Evolutionary conservation across 2,888 invertebrate genomes (phyloP).

Genomic region (Byasa hedistus): DNA sequence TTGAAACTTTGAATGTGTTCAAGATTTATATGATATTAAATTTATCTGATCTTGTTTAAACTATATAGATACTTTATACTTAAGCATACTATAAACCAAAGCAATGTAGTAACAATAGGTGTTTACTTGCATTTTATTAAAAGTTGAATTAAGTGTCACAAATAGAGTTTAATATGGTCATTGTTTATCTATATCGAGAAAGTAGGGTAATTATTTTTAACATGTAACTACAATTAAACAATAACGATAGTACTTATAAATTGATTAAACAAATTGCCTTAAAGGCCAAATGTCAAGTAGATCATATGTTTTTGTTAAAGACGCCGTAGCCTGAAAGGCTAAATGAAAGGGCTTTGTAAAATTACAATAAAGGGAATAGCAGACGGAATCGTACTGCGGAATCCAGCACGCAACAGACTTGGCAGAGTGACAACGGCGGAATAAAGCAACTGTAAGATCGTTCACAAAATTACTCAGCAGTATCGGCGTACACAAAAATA

Average conservation of each 20-base stretch:
- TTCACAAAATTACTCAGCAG: slow-evolving; percentile 44
- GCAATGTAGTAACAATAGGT: too few species aligned
- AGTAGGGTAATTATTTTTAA: background rate
- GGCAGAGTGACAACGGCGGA: slow-evolving; percentile 44
- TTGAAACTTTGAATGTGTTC: too few species aligned
- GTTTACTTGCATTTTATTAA: background rate
- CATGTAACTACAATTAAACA: background rate
- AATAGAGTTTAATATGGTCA: slow-evolving; percentile 6
- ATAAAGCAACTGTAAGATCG: slow-evolving; percentile 32
- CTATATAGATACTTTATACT: too few species aligned
- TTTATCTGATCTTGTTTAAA: too few species aligned
- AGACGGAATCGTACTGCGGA: slow-evolving; percentile 21
- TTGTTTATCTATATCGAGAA: background rate
- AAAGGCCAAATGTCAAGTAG: slow-evolving; percentile 7
- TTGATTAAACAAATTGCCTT: background rate
- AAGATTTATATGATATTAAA: too few species aligned
- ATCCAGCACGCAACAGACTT: slow-evolving; percentile 37
- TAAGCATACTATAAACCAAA: too few species aligned
- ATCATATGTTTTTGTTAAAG: slow-evolving; percentile 13
- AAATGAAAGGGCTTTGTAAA: slow-evolving; percentile 4
- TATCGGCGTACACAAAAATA: slow-evolving; percentile 35
- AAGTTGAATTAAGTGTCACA: background rate
- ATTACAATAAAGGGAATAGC: slow-evolving; percentile 6
- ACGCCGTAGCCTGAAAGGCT: background rate
- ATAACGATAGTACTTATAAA: background rate